A percentile compares a stretch with the other conserved stretches of the same genome.
Evolutionary conservation across 1,140 invertebrate genomes (phyloP).

Genomic region (Megalonaias nervosa): DNA sequence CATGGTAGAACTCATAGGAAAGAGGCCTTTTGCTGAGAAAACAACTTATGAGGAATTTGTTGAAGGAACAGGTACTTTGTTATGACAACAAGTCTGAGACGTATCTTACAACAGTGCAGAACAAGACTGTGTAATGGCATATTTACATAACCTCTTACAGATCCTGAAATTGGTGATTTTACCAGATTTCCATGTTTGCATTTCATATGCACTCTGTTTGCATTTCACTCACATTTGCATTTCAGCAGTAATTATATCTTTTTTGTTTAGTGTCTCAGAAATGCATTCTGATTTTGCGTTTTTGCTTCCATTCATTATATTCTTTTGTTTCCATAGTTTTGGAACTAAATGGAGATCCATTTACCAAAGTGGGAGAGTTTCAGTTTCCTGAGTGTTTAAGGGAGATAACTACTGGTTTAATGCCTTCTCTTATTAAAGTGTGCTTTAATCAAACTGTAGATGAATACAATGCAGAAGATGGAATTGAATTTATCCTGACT

Average conservation of each 20-base stretch:
- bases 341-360: background rate
- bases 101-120: background rate
- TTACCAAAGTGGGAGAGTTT: background rate
- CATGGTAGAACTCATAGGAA: constrained; percentile 97
- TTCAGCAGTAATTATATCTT: background rate
- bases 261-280: too few species aligned
- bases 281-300: too few species aligned
- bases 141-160: background rate
- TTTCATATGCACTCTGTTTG: too few species aligned
- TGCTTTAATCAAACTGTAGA: too few species aligned
- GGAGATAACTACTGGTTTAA: background rate
- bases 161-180: background rate
- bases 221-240: too few species aligned
- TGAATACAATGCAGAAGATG: too few species aligned
- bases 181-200: too few species aligned
- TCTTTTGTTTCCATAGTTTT: background rate
- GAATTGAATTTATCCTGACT: too few species aligned
- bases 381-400: background rate
- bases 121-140: background rate
- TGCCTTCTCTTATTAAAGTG: too few species aligned
- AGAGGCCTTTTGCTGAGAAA: constrained; percentile 97
- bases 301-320: too few species aligned
- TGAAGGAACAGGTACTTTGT: constrained; percentile 88
- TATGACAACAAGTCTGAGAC: background rate
- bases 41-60: constrained; percentile 99